Base-by-base conservation (phyloP, 2,113 vertebrate genomes). In the Menura novaehollandiae region DNA sequence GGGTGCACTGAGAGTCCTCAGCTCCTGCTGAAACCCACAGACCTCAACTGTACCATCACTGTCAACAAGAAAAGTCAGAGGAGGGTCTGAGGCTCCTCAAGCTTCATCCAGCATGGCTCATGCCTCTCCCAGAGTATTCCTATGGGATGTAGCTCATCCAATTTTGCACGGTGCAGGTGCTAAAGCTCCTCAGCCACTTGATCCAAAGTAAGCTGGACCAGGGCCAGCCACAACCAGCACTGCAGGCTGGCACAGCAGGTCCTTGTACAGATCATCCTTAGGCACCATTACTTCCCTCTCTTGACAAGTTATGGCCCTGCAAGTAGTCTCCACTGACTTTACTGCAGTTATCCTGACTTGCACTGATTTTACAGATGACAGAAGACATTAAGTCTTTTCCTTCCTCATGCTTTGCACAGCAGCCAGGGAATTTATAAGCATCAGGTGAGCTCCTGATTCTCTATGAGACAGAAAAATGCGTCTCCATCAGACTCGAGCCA, bases 121-220 rank as follows among this genome's bases (percentile, higher is more conserved):
- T 52, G 30, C 27, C 17, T 67, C 72, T 91, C 39, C 4, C n/a
- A 27, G 21, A 33, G 43, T 8, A 26, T 21, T 75, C 35, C 27
- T 53, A 23, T 2, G 1, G 52, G 46, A 64, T 26, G 18, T 6
- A 26, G 10, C 35, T 44, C 32, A 59, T 28, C 28, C 0, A 6
- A 0, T 32, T 52, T 84, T 53, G 30, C 2, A 2, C 6, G 46
- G 41, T 32, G 46, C 52, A 90, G 28, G 32, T 0, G 2, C 47
- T 49, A 37, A 62, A 88, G n/a, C 27, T 84, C 52, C 62, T 62
- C n/a, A 44, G 47, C 23, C 33, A 13, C 43, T 37, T 22, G 59
- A 39, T 59, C 32, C 64, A 64, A 11, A 37, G 12, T 37, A 26
- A 90, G 77, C 17, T 52, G 51, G 49, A 49, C 24, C 14, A 75